A percentile compares a stretch with the other conserved stretches of the same genome.
These are phyloP conservation scores for Cassiopea xamachana DNA, from an alignment of 30 jellyfish, hydroid and myxozoan genomes.

Conservation along the genomic window DNA sequence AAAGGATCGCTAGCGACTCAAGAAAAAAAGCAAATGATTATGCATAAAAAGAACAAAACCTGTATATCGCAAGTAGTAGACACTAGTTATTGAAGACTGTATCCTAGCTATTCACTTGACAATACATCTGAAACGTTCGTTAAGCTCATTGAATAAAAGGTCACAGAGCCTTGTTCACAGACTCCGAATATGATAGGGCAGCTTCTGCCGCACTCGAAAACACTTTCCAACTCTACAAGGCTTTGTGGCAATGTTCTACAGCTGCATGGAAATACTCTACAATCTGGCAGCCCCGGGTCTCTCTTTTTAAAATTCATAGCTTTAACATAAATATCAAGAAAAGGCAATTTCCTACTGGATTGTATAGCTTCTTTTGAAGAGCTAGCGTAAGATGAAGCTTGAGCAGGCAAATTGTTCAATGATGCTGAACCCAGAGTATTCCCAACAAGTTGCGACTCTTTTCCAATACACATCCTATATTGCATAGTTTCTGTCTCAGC, in stretches of 20 bases:
- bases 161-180: slow-evolving; percentile 61
- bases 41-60: no score
- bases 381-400: neutral
- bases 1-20: no score
- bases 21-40: no score
- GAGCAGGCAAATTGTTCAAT: neutral
- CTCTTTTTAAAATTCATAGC: slow-evolving; percentile 49
- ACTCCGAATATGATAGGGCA: slow-evolving; percentile 53
- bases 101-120: neutral
- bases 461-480: neutral
- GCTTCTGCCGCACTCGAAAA: slow-evolving; percentile 5
- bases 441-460: neutral
- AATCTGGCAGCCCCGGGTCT: slow-evolving; percentile 54
- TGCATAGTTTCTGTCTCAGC: neutral
- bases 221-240: slow-evolving; percentile 1
- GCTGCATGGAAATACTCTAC: slow-evolving; percentile 35
- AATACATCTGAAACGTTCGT: slow-evolving; percentile 40
- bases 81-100: neutral
- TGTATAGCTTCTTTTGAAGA: neutral
- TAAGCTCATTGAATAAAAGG: slow-evolving; percentile 47
- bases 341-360: neutral
- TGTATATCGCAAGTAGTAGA: no score
- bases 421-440: neutral
- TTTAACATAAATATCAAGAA: slow-evolving; percentile 35
- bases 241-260: slow-evolving; percentile 36